Base-by-base conservation (phyloP, 2,113 vertebrate genomes). In the Empidonax alnorum region DNA sequence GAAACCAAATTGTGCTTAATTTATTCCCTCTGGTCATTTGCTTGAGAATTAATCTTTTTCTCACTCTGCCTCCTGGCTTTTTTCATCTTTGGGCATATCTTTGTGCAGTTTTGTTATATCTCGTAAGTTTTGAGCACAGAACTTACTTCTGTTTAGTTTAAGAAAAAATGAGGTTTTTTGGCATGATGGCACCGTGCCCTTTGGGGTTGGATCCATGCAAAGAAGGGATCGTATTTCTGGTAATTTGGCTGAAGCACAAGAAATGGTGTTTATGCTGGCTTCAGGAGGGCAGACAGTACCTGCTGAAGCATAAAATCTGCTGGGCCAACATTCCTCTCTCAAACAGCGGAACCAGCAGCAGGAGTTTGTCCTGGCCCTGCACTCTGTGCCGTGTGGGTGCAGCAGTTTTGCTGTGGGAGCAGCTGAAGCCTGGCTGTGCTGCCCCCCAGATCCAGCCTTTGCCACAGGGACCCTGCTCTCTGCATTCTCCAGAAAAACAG, bases 231-330 rank as follows among this genome's bases (percentile, higher is more conserved):
- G 0, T n/a, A 31, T 95, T 92, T 74, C 92, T 92, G 83, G 83
- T 84, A 65, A 47, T 59, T 89, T 93, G 94, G 88, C 90, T 77
- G 78, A 73, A 92, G 77, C 25, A 58, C 55, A 69, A 88, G 88
- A 55, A 79, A 79, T 11, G 1, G 27, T 92, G 89, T 92, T 97
- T 92, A 44, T 87, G 47, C 91, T 97, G 95, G 94, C 89, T 93
- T 89, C 39, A 28, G 58, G 86, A 86, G 56, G 55, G 86, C 86
- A 93, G 83, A 77, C 39, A 28, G 47, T 94, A 96, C 84, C 91
- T 92, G 93, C 86, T 96, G 76, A 87, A 81, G 95, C 89, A 81
- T 67, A 81, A 92, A 92, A 92, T 74, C 80, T 93, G 52, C 76
- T 52, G 47, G 72, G 73, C 86, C 72, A 94, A 74, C 84, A 87